These are phyloP conservation scores for Cyclargus thomasi DNA, from an alignment of 1,140 invertebrate species.

Conservation along the genomic window DNA sequence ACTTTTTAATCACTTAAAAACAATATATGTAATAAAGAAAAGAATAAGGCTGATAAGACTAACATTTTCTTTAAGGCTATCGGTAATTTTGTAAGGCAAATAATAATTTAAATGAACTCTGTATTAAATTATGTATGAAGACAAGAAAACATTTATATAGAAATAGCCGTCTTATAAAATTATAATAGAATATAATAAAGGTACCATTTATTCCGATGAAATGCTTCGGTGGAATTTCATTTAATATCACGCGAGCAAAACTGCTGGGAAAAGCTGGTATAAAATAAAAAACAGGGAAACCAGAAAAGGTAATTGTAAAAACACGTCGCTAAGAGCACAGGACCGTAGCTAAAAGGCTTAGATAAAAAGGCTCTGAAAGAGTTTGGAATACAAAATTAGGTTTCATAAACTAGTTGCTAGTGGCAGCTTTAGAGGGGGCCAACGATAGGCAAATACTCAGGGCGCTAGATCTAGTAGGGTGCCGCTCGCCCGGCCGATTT, in stretches of 20 bases:
- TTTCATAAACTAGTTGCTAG: neutral
- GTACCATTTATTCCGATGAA: too few relatives aligned
- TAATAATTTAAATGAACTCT: neutral
- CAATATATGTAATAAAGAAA: neutral
- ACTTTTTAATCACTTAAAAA: conserved; percentile 7
- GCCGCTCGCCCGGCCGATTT: too few relatives aligned
- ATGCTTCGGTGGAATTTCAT: too few relatives aligned
- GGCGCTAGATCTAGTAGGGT: too few relatives aligned
- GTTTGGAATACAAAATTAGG: neutral
- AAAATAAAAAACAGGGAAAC: neutral
- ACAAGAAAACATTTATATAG: too few relatives aligned
- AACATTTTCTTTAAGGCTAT: neutral
- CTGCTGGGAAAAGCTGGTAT: neutral
- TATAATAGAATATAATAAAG: too few relatives aligned
- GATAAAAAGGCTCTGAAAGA: neutral
- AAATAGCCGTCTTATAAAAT: too few relatives aligned
- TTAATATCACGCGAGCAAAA: too few relatives aligned
- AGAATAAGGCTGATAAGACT: too few relatives aligned
- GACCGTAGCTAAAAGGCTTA: neutral
- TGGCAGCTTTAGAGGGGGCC: too few relatives aligned
- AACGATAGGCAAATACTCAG: too few relatives aligned
- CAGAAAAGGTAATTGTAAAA: conserved; percentile 3
- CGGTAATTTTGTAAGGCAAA: neutral
- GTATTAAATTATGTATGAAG: too few relatives aligned
- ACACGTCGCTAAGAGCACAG: neutral